phyloP scores from a whole-genome alignment of 2,888 invertebrate species.

The Meloe dianella region DNA sequence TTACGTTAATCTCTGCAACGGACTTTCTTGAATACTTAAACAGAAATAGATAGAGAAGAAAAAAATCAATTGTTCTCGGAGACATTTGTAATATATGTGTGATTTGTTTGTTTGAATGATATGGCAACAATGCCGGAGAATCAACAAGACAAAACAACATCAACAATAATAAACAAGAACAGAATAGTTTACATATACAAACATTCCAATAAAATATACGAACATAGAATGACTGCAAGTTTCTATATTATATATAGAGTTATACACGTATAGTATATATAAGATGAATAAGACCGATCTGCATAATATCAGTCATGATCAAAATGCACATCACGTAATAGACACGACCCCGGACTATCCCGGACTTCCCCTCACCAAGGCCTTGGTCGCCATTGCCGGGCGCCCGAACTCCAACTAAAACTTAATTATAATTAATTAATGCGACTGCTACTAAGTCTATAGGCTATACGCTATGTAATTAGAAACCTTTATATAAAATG shows the following conservation, averaged over 20 bases:
- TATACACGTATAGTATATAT: slow-evolving; percentile 7
- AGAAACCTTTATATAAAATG: slow-evolving; percentile 68
- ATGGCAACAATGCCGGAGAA: slow-evolving; percentile 1
- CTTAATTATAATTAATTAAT: slow-evolving; percentile 78
- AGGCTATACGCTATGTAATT: slow-evolving; percentile 65
- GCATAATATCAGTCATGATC: slow-evolving; percentile 58
- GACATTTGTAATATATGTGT: background rate
- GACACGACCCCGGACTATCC: slow-evolving; percentile 33
- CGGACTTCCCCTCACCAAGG: slow-evolving; percentile 62
- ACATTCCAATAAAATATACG: slow-evolving; percentile 16
- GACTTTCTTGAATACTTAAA: slow-evolving; percentile 22
- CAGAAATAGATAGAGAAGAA: background rate
- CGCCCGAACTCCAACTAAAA: slow-evolving; percentile 69
- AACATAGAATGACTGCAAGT: slow-evolving; percentile 8
- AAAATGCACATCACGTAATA: slow-evolving; percentile 58
- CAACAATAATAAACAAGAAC: slow-evolving; percentile 2
- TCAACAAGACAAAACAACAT: slow-evolving; percentile 8
- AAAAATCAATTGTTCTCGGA: background rate
- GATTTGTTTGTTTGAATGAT: background rate
- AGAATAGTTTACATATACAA: slow-evolving; percentile 17
- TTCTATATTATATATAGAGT: slow-evolving; percentile 8
- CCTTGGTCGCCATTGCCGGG: slow-evolving; percentile 53
- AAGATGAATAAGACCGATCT: slow-evolving; percentile 46
- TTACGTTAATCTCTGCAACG: slow-evolving; percentile 41
- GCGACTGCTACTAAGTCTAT: slow-evolving; percentile 58